Conservation (phyloP, 2,797 vertebrate species). For the Bucorvus abyssinicus region DNA sequence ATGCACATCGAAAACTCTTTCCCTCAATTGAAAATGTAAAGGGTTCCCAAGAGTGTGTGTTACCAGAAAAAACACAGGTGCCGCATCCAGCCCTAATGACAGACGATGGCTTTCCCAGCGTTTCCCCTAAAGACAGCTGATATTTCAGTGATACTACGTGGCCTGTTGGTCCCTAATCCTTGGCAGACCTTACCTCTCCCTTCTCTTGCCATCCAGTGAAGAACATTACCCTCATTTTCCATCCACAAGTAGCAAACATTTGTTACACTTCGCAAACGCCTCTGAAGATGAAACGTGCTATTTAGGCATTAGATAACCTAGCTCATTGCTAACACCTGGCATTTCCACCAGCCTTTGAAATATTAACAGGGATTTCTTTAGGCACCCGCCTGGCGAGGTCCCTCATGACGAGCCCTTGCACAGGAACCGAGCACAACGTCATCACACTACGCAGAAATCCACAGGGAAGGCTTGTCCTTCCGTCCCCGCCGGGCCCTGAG, state of each 20-base stretch:
- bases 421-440: fast-evolving
- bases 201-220: not conserved
- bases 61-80: not conserved
- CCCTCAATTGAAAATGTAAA: not conserved
- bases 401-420: not conserved
- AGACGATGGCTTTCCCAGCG: not conserved
- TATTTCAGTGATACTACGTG: not conserved
- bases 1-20: not conserved
- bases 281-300: not conserved
- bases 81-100: not conserved
- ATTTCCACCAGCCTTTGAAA: not conserved
- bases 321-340: fast-evolving
- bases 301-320: too few relatives aligned
- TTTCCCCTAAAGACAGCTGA: not conserved
- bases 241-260: not conserved
- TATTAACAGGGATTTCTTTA: not conserved
- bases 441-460: fast-evolving
- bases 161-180: not conserved
- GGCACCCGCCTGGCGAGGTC: not conserved
- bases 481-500: fast-evolving
- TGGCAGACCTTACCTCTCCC: not conserved
- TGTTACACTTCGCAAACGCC: fast-evolving
- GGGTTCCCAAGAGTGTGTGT: fast-evolving
- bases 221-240: not conserved
- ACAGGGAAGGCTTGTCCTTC: fast-evolving